Base-by-base conservation (phyloP, 2,797 vertebrate species). In the Tympanoctomys barrerae region DNA sequence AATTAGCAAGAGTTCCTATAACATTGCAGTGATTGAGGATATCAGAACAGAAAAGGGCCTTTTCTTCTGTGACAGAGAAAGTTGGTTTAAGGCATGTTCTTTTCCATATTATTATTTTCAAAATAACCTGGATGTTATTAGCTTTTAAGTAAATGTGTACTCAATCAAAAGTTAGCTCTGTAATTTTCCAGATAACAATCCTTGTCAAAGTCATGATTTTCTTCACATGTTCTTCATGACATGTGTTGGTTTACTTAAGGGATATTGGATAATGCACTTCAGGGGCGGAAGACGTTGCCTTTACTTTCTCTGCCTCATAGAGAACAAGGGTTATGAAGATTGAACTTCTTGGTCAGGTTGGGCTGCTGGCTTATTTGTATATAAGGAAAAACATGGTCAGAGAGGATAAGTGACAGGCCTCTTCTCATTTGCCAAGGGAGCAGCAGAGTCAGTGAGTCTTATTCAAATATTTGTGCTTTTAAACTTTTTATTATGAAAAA, bases 1-100 rank as follows among this genome's bases (percentile, higher is more conserved):
- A 84, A 94, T 95, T 93, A 96, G 75, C 42, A 84, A 89, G 77
- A 42, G 16, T 92, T 89, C 93, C 78, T 89, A 31, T 92, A 96
- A 81, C 19, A 89, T 42, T 77, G 70, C 68, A 28, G 1, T 95
- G 87, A 96, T 91, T 84, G 81, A 85, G 77, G 80, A 24, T 61
- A 49, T 90, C 66, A 66, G 59, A 88, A 95, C 33, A 94, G 87
- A 92, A 95, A 82, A 62, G 86, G 94, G 73, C 77, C 96, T 77
- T 93, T 90, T 79, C 39, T 73, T 31, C 28, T 87, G 31, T 87
- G 82, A 36, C 83, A 85, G 80, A 73, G 28, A 91, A 94, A 87
- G 88, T 84, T 92, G 75, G 42, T 73, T 87, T 95, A 92, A 94
- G 49, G 79, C 39, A 70, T 68, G 42, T 80, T 77, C 75, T 96